A percentile compares a stretch with the other conserved stretches of the same genome.
These are phyloP conservation scores for Eretmochelys imbricata DNA, from an alignment of 2,113 vertebrate genomes.

Conservation along the genomic window DNA sequence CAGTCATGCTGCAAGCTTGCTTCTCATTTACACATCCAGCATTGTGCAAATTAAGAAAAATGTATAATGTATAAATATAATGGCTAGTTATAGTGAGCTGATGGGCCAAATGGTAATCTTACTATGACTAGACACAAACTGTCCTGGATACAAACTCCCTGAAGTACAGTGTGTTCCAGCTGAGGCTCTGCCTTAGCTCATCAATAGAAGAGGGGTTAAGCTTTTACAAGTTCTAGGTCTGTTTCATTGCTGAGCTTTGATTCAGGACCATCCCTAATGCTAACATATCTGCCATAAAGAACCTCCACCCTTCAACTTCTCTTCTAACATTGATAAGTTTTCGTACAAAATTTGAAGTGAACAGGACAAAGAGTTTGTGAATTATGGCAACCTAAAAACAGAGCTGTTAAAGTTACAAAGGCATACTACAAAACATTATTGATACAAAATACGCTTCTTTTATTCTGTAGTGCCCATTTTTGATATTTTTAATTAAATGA, in stretches of 20 bases:
- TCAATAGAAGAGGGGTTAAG: neutral
- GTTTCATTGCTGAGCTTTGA: neutral
- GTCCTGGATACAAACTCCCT: neutral
- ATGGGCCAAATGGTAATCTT: neutral
- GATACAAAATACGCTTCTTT: neutral
- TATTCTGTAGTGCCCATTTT: neutral
- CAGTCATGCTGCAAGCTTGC: slow-evolving; percentile 35
- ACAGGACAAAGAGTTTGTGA: neutral
- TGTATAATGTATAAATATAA: neutral
- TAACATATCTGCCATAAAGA: neutral
- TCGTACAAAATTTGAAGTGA: neutral
- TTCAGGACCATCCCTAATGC: neutral
- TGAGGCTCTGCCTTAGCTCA: neutral
- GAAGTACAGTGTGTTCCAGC: neutral
- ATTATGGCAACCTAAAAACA: neutral
- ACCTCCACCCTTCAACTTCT: neutral
- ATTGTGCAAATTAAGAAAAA: slow-evolving; percentile 31
- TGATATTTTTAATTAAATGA: neutral
- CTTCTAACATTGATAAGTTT: neutral
- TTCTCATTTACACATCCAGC: slow-evolving; percentile 53
- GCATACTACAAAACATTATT: neutral
- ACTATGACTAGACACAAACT: neutral
- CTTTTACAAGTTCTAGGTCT: neutral
- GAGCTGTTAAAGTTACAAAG: neutral
- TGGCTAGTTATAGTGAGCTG: neutral